A percentile compares a stretch with the other conserved stretches of the same genome.
Conservation (phyloP, 2,113 vertebrate genomes). For the Grantiella picta region DNA sequence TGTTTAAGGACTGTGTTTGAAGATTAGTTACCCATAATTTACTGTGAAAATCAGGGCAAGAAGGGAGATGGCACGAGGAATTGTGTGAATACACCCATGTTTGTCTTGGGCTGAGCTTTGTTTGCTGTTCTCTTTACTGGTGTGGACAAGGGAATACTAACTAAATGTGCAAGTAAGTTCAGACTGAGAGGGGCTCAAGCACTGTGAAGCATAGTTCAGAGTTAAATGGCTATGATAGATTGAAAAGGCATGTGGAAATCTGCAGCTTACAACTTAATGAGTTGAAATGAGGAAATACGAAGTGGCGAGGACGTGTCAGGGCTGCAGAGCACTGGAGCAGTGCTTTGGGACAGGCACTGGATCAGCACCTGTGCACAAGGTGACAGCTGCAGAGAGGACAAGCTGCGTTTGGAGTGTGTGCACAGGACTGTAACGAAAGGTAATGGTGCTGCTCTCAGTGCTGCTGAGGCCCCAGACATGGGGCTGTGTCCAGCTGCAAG, state of each 20-base stretch:
- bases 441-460: background rate
- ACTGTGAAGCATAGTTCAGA: background rate
- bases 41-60: background rate
- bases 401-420: background rate
- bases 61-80: background rate
- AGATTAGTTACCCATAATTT: background rate
- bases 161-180: conserved; percentile 8
- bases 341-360: background rate
- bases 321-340: background rate
- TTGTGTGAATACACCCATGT: conserved; percentile 34
- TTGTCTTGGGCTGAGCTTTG: conserved; percentile 60
- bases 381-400: background rate
- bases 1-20: background rate
- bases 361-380: background rate
- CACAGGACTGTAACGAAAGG: background rate
- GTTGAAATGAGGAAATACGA: background rate
- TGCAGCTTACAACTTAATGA: background rate
- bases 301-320: background rate
- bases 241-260: background rate
- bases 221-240: background rate
- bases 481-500: background rate
- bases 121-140: conserved; percentile 53
- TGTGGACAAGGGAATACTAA: conserved; percentile 26
- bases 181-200: background rate
- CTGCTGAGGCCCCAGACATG: background rate